phyloP scores from a whole-genome alignment of 2,113 vertebrate species.

The Maylandia zebra region DNA sequence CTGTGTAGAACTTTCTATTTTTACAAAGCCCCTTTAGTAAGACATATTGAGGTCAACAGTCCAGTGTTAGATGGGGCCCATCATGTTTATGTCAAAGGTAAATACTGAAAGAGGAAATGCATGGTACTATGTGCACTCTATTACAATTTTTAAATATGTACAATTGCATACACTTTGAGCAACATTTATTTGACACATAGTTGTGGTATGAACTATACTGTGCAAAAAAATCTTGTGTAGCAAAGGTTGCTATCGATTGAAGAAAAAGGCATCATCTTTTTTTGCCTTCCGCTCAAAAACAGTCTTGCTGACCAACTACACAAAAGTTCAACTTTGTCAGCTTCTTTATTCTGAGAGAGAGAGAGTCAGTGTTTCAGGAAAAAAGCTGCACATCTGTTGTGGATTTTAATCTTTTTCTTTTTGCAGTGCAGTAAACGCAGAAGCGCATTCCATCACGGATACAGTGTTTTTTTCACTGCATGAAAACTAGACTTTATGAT shows the following conservation, averaged over 20 bases:
- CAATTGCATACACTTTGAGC: neutral
- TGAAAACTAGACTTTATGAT: neutral
- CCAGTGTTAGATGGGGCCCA: neutral
- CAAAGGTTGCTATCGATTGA: neutral
- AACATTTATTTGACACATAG: neutral
- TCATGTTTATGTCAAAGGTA: neutral
- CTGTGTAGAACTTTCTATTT: neutral
- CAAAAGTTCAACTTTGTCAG: neutral
- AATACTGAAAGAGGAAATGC: neutral
- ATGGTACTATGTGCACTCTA: neutral
- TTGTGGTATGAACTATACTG: neutral
- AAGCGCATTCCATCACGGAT: neutral
- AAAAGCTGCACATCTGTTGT: neutral
- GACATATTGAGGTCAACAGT: neutral
- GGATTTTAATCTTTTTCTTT: neutral
- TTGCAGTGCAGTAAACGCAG: neutral
- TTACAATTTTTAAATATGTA: neutral
- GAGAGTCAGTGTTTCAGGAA: neutral
- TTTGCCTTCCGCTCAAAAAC: neutral
- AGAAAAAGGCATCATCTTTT: neutral
- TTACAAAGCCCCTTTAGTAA: neutral
- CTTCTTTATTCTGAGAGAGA: neutral
- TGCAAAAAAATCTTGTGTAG: neutral
- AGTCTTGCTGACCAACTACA: neutral
- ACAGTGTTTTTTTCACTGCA: neutral